Base-by-base conservation (phyloP, 2,113 vertebrate species). In the Labeo catla region DNA sequence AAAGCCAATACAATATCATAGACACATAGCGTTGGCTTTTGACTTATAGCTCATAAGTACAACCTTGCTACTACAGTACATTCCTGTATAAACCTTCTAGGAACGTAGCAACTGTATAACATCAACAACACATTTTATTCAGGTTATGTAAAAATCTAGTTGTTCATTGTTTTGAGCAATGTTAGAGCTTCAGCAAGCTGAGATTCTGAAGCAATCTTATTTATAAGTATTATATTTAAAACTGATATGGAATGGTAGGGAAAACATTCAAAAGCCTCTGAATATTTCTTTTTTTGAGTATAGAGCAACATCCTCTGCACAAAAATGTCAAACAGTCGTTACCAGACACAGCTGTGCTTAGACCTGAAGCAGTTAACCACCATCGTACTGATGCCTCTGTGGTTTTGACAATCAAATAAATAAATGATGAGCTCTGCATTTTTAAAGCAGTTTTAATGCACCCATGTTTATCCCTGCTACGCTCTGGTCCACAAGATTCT, bases 371-470 rank as follows among this genome's bases (percentile, higher is more conserved):
- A 39, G 54, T 74, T 70, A 45, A 84, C 73, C 50, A 73, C 47
- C 49, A 72, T 43, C 52, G 0, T 5, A 43, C 52, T 28, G 45
- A 79, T 52, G 84, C 52, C 47, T 74, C 83, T 73, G 66, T n/a
- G 45, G 28, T 52, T 84, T 74, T 66, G 76, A 84, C 84, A 81
- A 63, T 87, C 65, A 47, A 45, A 81, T 89, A 72, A 89, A 89
- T 89, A 89, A 86, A 81, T 86, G 12, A 84, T 86, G 84, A 87
- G 76, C 84, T 65, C 81, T 86, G 50, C 81, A 84, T 89, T 88
- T 89, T 89, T 88, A 84, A 89, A 79, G 59, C 39, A n/a, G n/a
- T 43, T 73, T 76, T 86, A 84, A 84, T 84, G 88, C 50, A 57
- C 28, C 78, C 39, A 3, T 81, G 52, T 65, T 86, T 84, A 54